phyloP scores from a whole-genome alignment of 1,140 invertebrate genomes.

The Diachasma alloeum region DNA sequence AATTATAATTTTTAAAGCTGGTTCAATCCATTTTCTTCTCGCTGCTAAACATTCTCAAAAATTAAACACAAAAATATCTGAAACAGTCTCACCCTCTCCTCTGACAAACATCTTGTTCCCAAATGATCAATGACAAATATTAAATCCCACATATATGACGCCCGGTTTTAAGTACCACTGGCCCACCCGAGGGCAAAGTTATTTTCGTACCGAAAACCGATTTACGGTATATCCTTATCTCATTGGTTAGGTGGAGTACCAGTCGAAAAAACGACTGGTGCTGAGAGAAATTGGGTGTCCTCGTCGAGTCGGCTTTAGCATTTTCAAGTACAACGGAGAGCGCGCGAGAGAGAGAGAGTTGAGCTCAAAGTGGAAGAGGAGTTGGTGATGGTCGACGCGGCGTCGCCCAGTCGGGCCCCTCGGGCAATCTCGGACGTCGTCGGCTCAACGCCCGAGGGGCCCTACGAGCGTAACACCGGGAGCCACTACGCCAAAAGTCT shows the following conservation, averaged over 20 bases:
- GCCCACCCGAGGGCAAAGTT: constrained; percentile 14
- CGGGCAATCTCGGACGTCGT: constrained; percentile 46
- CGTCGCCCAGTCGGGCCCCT: constrained; percentile 36
- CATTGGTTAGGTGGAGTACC: background rate
- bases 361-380: constrained; percentile 17
- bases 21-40: too few relatives aligned
- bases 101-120: background rate
- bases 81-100: background rate
- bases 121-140: background rate
- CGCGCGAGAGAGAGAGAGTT: background rate
- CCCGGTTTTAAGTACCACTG: background rate
- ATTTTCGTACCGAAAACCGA: constrained; percentile 24
- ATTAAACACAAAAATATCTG: background rate
- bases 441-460: constrained; percentile 44
- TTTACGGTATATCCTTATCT: constrained; percentile 25
- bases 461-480: constrained; percentile 64
- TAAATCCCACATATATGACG: constrained; percentile 7
- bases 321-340: background rate
- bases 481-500: constrained; percentile 60
- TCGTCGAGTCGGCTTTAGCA: background rate
- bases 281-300: background rate
- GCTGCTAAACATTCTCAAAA: too few relatives aligned
- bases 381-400: constrained; percentile 19
- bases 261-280: background rate
- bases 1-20: too few relatives aligned